Base-by-base conservation (phyloP, 2,888 invertebrate genomes). In the Macrosoma leucophasiata region DNA sequence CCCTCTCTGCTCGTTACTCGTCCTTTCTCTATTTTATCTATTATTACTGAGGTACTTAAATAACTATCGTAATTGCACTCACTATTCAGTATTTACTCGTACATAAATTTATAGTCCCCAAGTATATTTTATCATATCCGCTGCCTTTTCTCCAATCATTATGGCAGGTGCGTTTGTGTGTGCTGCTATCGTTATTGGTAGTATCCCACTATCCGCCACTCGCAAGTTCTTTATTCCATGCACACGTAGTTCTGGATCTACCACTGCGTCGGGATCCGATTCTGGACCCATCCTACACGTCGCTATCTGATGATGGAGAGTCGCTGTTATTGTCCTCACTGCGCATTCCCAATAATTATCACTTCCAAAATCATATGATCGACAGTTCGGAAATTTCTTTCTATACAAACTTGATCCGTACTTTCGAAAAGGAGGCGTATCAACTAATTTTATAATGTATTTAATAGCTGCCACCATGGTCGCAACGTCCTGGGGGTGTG, bases 111-210 rank as follows among this genome's bases (percentile, higher is more conserved):
- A 15, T 23, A 72, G 46, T 26, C 51, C 65, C 88, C 88, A 89
- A 29, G 72, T 67, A 19, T 59, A 56, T 45, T 84, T 87, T 29
- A 91, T 86, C 62, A 89, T 75, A 57, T 89, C 90, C 0, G 90
- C 86, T 2, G 86, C 90, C 50, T 90, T 91, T 66, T 92, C 92
- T 0, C 88, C 91, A 15, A 91, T 87, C 91, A 91, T 91, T 21
- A 90, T 87, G 1, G 89, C 87, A 3, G 89, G 88, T 0, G 89
- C 90, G 32, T 88, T 87, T 0, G 90, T 90, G 61, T 91, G 90
- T 0, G 88, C 87, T 5, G 88, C 88, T 23, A 89, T 84, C 4
- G 90, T 85, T 29, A 84, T 73, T 1, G 91, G 91, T 60, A 91
- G 89, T 11, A 91, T 77, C 39, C 90, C 89, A 13, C 89, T 89